Conservation (phyloP, 2,888 invertebrate species). For the Eilema griseolum region DNA sequence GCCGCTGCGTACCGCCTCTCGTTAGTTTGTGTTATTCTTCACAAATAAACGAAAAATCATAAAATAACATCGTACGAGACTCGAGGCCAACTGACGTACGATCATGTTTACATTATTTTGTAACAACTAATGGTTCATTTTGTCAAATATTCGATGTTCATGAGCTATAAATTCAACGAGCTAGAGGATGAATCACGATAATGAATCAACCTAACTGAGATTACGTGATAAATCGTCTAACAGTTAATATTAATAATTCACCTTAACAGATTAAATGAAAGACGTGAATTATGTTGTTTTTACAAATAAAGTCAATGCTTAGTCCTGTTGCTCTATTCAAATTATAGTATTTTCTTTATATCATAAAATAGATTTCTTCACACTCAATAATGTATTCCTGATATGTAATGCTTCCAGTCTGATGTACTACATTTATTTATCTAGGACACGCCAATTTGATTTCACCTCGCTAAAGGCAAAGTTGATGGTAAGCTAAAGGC, state of each 20-base stretch:
- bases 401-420: neutral
- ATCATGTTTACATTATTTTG: constrained; percentile 73
- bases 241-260: constrained; percentile 75
- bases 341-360: constrained; percentile 6
- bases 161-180: constrained; percentile 50
- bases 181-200: constrained; percentile 69
- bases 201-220: constrained; percentile 76
- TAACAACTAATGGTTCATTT: constrained; percentile 76
- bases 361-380: too few species aligned
- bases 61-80: constrained; percentile 42
- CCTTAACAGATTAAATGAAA: constrained; percentile 71
- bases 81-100: constrained; percentile 58
- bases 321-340: neutral
- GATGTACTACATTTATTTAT: too few species aligned
- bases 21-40: constrained; percentile 53
- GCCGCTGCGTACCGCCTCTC: constrained; percentile 39
- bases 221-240: constrained; percentile 75
- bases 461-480: too few species aligned
- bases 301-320: constrained; percentile 4
- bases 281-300: constrained; percentile 65
- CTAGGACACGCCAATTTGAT: too few species aligned
- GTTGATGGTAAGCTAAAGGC: too few species aligned
- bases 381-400: neutral
- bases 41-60: constrained; percentile 52
- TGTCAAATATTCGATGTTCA: constrained; percentile 68